phyloP scores from a whole-genome alignment of 2,113 vertebrate species.

The Platanista minor region DNA sequence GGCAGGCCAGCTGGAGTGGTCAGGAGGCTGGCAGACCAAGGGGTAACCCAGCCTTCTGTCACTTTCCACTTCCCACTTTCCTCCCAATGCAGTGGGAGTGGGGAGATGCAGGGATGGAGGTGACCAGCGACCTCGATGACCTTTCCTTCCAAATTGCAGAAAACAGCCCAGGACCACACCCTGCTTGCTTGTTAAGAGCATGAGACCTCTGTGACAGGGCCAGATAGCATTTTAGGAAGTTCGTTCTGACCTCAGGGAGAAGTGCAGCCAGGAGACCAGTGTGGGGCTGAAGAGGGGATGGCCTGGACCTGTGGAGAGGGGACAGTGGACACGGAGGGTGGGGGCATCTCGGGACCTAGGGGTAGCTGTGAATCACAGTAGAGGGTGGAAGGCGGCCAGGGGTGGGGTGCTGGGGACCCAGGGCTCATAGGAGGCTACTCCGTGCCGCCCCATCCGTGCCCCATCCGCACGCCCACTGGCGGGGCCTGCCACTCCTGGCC shows the following conservation, averaged over 20 bases:
- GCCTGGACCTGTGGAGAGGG: too few relatives aligned
- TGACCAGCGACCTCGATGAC: accelerated
- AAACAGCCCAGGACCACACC: background rate
- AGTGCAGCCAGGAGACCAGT: background rate
- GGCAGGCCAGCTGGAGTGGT: background rate
- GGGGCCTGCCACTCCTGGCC: background rate
- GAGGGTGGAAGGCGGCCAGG: background rate
- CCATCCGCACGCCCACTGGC: background rate
- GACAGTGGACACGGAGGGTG: background rate
- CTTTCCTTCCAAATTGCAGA: background rate
- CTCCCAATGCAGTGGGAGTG: background rate
- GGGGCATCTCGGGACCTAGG: background rate
- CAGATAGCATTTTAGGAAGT: background rate
- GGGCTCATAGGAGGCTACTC: background rate
- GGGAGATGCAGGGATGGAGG: too few relatives aligned
- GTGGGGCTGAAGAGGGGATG: background rate
- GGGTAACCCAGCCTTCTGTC: background rate
- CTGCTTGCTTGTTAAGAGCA: background rate
- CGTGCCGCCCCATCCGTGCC: accelerated
- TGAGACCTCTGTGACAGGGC: background rate
- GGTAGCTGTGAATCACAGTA: background rate
- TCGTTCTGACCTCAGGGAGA: background rate
- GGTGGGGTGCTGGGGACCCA: background rate
- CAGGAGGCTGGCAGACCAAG: background rate
- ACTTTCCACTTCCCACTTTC: background rate